phyloP scores from a whole-genome alignment of 2,113 vertebrate genomes.

The Budorcas taxicolor region DNA sequence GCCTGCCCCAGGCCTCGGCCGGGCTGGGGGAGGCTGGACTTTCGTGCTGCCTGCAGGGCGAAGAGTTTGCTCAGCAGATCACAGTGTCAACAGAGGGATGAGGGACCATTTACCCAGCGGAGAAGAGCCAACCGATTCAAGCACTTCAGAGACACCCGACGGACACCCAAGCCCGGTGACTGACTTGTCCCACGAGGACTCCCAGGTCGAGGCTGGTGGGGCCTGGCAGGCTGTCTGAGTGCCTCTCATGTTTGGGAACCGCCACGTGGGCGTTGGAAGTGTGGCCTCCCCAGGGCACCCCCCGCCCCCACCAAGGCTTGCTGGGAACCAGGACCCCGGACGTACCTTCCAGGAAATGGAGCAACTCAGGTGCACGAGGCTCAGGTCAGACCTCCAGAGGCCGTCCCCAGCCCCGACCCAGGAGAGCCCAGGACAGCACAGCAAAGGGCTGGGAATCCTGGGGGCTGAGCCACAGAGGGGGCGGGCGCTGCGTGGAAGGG shows the following conservation, averaged over 20 bases:
- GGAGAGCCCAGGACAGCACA: background rate
- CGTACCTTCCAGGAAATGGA: background rate
- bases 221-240: background rate
- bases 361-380: too few relatives aligned
- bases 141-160: background rate
- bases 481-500: background rate
- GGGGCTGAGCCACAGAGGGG: background rate
- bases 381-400: background rate
- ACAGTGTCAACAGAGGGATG: background rate
- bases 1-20: background rate
- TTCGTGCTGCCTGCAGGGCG: background rate
- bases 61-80: background rate
- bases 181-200: background rate
- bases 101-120: background rate
- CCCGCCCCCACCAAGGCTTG: background rate
- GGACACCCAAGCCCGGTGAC: background rate
- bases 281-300: too few relatives aligned
- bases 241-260: background rate
- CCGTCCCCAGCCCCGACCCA: rapidly evolving
- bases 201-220: background rate
- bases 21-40: background rate
- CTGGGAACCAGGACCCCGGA: background rate
- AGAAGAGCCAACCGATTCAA: background rate
- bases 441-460: background rate
- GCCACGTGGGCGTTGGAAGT: rapidly evolving